Base-by-base conservation (phyloP, 2,888 invertebrate genomes). In the Ligdia adustata region DNA sequence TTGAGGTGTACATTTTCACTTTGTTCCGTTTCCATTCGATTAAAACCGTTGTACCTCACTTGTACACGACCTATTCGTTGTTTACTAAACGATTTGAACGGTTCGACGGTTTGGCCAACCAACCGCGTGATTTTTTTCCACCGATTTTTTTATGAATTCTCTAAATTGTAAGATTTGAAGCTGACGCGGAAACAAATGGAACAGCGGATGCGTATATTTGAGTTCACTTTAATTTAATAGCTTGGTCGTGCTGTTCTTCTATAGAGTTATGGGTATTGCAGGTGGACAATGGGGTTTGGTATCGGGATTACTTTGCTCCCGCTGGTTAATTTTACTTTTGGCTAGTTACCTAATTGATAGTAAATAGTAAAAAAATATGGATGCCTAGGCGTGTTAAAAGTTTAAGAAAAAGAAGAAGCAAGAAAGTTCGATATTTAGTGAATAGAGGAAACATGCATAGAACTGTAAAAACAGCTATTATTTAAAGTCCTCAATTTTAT, bases 1-100 rank as follows among this genome's bases (percentile, higher is more conserved):
- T 89, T 89, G 89, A 89, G 89, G 89, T 89, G 89, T 88, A 86
- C 88, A 89, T 88, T 89, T 89, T 88, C 89, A 88, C 88, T 88
- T 89, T 89, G 88, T 87, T 86, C 88, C 82, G 85, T 87, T 87
- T 89, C 89, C 89, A 87, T 86, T 88, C 88, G 89, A 89, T 89
- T 89, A 88, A 89, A 87, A 89, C 79, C 80, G 86, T 79, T 85
- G 86, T 87, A 88, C 86, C 81, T 76, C 87, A 79, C 82, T 82
- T 85, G 84, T 87, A 86, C 75, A 78, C 80, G 72, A 81, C 82
- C 86, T 85, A 84, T 86, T 86, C 87, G 85, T 82, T 79, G 85
- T 84, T 88, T 88, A 89, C 88, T 88, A 88, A 89, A 86, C 89
- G 88, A 88, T 89, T 89, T 87, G 84, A 79, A 82, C 87, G 83